Percentiles rank a stretch among this genome's conserved stretches.
phyloP scores from a whole-genome alignment of 1,140 invertebrate genomes.

The Listronotus oregonensis region DNA sequence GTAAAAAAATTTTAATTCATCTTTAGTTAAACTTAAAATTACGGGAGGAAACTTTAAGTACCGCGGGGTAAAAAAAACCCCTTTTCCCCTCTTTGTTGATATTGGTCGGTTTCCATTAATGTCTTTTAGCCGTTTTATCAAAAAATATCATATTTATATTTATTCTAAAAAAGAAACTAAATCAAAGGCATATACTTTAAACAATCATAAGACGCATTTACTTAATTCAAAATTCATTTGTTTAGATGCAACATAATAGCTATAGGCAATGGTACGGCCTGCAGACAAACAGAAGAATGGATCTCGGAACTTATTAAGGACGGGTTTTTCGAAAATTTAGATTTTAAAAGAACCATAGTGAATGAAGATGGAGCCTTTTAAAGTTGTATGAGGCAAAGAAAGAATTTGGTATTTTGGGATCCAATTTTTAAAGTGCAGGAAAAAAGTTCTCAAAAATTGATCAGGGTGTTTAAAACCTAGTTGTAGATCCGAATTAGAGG shows the following conservation, averaged over 20 bases:
- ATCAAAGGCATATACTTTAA: too few relatives aligned
- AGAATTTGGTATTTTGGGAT: conserved; percentile 83
- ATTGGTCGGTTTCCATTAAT: too few relatives aligned
- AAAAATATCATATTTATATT: too few relatives aligned
- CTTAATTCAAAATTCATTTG: conserved; percentile 13
- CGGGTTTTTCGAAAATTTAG: conserved; percentile 60
- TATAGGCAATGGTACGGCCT: conserved; percentile 87
- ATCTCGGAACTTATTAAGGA: conserved; percentile 68
- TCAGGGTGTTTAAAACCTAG: too few relatives aligned
- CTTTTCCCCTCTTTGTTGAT: too few relatives aligned
- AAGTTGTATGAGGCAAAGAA: conserved; percentile 81
- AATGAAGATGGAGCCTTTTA: conserved; percentile 91
- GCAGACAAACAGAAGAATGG: conserved; percentile 81
- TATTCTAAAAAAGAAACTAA: too few relatives aligned
- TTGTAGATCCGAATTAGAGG: too few relatives aligned
- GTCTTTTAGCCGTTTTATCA: too few relatives aligned
- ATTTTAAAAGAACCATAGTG: conserved; percentile 80
- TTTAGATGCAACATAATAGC: conserved; percentile 74
- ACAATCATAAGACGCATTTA: not conserved
- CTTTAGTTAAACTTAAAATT: too few relatives aligned
- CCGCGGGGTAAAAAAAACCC: too few relatives aligned
- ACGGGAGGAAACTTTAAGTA: too few relatives aligned
- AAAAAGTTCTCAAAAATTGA: conserved; percentile 24
- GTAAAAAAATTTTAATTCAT: too few relatives aligned
- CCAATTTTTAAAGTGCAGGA: conserved; percentile 79